These are phyloP conservation scores for Chiloscyllium plagiosum DNA, from an alignment of 2,113 vertebrate genomes.

Conservation along the genomic window DNA sequence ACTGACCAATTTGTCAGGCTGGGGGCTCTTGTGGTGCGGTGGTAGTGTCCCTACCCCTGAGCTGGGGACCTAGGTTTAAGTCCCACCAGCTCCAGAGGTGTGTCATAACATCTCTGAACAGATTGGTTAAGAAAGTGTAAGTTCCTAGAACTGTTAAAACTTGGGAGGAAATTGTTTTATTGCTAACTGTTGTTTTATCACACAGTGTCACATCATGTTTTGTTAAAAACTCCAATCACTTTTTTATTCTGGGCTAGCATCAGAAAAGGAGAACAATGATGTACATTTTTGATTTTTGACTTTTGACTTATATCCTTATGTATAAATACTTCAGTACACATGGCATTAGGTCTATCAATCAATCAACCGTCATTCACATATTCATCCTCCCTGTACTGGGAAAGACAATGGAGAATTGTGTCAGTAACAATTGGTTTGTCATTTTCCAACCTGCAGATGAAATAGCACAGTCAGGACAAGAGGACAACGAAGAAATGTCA, in stretches of 20 bases:
- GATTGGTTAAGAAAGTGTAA: too few relatives aligned
- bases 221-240: background rate
- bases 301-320: too few relatives aligned
- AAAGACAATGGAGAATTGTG: background rate
- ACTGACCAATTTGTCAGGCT: background rate
- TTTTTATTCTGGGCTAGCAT: background rate
- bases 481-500: slow-evolving; percentile 54
- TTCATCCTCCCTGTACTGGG: too few relatives aligned
- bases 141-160: background rate
- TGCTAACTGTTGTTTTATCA: background rate
- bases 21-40: too few relatives aligned
- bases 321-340: too few relatives aligned
- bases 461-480: slow-evolving; percentile 50
- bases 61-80: too few relatives aligned
- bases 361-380: too few relatives aligned
- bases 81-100: too few relatives aligned
- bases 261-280: background rate
- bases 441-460: slow-evolving; percentile 64
- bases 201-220: background rate
- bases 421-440: background rate
- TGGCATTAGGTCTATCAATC: too few relatives aligned
- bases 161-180: background rate
- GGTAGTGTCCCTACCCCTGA: too few relatives aligned
- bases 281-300: background rate
- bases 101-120: too few relatives aligned